Evolutionary conservation across 2,113 vertebrate genomes (phyloP).

Genomic region (Ochotona curzoniae): DNA sequence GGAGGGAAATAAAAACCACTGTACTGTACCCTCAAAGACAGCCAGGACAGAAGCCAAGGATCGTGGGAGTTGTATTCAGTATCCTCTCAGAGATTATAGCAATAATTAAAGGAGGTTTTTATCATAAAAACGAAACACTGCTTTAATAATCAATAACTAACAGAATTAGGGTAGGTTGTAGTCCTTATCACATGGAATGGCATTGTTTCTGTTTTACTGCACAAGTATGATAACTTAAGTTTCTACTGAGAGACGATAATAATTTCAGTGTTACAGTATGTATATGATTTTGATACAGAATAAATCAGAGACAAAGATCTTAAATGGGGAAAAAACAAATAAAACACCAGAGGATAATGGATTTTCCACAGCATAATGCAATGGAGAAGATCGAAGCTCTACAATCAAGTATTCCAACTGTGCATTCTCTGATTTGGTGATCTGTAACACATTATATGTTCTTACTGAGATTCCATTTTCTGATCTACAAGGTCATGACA

Average conservation of each 20-base stretch:
- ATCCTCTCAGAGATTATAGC: background rate
- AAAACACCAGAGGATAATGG: slow-evolving; percentile 32
- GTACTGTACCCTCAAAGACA: slow-evolving; percentile 47
- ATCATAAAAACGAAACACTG: background rate
- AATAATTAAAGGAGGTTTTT: slow-evolving; percentile 51
- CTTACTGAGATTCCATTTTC: slow-evolving; percentile 14
- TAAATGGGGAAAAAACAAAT: background rate
- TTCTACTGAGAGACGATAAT: background rate
- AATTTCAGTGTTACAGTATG: slow-evolving; percentile 6
- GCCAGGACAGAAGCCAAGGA: slow-evolving; percentile 32
- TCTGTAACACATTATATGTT: background rate
- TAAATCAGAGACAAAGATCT: slow-evolving; percentile 59
- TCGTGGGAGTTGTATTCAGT: background rate
- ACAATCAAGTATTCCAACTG: background rate
- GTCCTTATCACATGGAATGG: background rate
- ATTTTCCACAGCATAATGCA: slow-evolving; percentile 40
- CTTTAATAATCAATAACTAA: background rate
- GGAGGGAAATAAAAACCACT: slow-evolving; percentile 72
- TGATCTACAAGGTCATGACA: slow-evolving; percentile 38
- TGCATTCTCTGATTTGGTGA: slow-evolving; percentile 30
- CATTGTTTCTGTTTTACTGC: slow-evolving; percentile 26
- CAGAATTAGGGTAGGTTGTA: background rate
- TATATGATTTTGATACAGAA: slow-evolving; percentile 7
- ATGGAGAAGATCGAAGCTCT: background rate
- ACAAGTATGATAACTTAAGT: slow-evolving; percentile 18